These are phyloP conservation scores for Rhinophrynus dorsalis DNA, from an alignment of 2,797 vertebrate genomes.

Conservation along the genomic window DNA sequence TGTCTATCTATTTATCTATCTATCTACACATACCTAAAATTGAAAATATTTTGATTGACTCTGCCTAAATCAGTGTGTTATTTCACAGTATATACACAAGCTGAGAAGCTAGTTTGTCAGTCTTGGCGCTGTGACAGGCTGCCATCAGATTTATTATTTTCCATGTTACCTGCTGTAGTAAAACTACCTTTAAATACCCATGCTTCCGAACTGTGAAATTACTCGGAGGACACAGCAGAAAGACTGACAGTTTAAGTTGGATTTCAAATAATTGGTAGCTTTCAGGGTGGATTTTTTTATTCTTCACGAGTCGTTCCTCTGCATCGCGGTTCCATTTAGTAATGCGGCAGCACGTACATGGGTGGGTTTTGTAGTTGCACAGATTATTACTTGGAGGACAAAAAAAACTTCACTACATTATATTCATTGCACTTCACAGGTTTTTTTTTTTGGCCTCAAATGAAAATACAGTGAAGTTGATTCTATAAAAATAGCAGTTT, in stretches of 20 bases:
- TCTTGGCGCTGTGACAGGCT: background rate
- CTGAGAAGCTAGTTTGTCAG: background rate
- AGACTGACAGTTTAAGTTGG: constrained; percentile 19
- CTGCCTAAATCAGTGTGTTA: no score
- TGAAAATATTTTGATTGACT: no score
- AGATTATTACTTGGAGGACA: constrained; percentile 20
- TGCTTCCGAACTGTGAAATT: constrained; percentile 18
- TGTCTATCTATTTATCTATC: no score
- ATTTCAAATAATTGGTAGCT: constrained; percentile 25
- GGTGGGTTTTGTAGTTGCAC: background rate
- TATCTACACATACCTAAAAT: no score
- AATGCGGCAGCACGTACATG: background rate
- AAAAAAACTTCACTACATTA: no score
- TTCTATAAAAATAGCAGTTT: no score
- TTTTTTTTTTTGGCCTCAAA: no score
- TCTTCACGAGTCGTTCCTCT: background rate
- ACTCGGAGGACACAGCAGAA: background rate
- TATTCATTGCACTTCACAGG: no score
- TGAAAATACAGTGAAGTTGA: no score
- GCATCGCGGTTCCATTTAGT: background rate
- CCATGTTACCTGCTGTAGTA: background rate
- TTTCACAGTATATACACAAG: background rate
- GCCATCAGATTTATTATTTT: background rate
- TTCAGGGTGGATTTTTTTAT: background rate
- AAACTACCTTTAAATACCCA: background rate